These are phyloP conservation scores for Oreotrochilus melanogaster DNA, from an alignment of 2,113 vertebrate species.

Conservation along the genomic window DNA sequence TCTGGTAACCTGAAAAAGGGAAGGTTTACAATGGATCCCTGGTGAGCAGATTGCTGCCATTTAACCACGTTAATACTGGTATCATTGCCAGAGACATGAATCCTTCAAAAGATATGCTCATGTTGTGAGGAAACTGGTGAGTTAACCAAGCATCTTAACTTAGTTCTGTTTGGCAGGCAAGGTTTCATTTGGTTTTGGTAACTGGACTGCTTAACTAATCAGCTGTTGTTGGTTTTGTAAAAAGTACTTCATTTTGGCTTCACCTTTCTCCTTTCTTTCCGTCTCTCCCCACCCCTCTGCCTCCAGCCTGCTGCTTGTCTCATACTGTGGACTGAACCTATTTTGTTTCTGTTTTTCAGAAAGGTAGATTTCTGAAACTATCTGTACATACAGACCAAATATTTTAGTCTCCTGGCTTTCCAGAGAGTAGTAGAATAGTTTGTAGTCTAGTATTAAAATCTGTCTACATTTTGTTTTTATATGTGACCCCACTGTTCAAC, in stretches of 20 bases:
- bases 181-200: not conserved
- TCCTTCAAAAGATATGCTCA: not conserved
- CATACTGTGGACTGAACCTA: not conserved
- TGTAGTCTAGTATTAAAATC: not conserved
- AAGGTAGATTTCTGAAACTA: not conserved
- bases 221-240: not conserved
- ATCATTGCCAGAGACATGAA: not conserved
- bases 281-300: no score
- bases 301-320: not conserved
- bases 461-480: not conserved
- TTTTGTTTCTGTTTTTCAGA: not conserved
- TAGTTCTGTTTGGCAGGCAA: not conserved
- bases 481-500: constrained; percentile 20
- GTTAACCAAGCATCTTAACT: not conserved
- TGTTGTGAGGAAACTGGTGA: not conserved
- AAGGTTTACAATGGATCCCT: not conserved
- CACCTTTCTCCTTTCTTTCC: not conserved
- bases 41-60: not conserved
- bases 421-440: not conserved
- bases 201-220: not conserved
- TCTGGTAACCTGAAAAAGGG: not conserved
- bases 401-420: not conserved
- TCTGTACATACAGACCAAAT: not conserved
- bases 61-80: accelerated
- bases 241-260: not conserved